Percentiles rank a stretch among this genome's conserved stretches.
Evolutionary conservation across 2,888 invertebrate species (phyloP).

Genomic region (Pantelozetes paolii): DNA sequence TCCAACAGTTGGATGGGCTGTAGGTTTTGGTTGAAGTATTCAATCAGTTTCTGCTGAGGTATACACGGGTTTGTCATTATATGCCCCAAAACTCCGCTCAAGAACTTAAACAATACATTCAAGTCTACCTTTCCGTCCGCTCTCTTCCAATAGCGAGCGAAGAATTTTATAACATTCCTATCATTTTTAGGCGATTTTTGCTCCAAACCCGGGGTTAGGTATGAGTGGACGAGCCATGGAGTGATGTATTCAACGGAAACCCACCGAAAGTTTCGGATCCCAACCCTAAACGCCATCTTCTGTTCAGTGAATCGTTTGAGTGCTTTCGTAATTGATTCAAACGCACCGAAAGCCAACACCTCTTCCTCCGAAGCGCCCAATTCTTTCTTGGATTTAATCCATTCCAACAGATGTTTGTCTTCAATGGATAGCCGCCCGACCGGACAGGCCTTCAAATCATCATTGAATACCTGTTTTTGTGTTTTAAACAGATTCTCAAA

Average conservation of each 20-base stretch:
- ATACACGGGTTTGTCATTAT: slow-evolving; percentile 63
- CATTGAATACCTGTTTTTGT: background rate
- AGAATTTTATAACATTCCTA: slow-evolving; percentile 44
- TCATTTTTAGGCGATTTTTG: background rate
- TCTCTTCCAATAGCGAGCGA: slow-evolving; percentile 66
- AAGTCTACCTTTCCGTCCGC: slow-evolving; percentile 68
- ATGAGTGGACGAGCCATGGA: slow-evolving; percentile 43
- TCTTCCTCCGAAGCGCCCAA: slow-evolving; percentile 31
- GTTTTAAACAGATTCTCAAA: slow-evolving; percentile 14
- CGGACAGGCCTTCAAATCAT: background rate
- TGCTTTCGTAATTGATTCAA: background rate
- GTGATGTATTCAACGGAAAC: slow-evolving; percentile 38
- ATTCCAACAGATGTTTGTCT: background rate
- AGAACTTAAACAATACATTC: slow-evolving; percentile 64
- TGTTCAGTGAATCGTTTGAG: background rate
- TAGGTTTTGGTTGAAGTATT: slow-evolving; percentile 62
- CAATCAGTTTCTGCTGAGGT: slow-evolving; percentile 58
- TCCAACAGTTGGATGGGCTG: slow-evolving; percentile 64
- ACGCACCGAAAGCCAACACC: background rate
- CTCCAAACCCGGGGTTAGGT: slow-evolving; percentile 2
- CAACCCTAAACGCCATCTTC: slow-evolving; percentile 41
- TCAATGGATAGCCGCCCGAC: background rate
- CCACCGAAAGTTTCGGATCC: slow-evolving; percentile 37
- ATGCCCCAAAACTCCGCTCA: slow-evolving; percentile 64
- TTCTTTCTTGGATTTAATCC: slow-evolving; percentile 33